Evolutionary conservation across 35 echinoderm and acorn worm genomes (phyloP).

Genomic region (Ophiothrix spiculata): DNA sequence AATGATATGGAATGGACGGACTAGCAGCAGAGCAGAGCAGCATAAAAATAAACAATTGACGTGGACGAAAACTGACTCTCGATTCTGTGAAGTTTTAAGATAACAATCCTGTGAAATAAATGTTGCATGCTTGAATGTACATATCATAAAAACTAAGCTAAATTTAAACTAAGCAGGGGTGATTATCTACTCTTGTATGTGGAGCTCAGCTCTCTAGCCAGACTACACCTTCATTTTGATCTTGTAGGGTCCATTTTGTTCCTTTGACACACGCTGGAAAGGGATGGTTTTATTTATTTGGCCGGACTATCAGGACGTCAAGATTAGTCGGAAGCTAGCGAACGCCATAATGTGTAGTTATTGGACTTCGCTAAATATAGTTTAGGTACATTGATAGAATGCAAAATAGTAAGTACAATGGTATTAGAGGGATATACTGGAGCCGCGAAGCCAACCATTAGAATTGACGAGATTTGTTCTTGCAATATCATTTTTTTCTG

Average conservation of each 20-base stretch:
- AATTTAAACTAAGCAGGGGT: background rate
- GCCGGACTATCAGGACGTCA: too few relatives aligned
- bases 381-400: too few relatives aligned
- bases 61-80: conserved; percentile 5
- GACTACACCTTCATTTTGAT: background rate
- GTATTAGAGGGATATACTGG: too few relatives aligned
- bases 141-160: conserved; percentile 38
- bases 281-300: background rate
- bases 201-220: background rate
- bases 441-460: too few relatives aligned
- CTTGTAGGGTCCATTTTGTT: background rate
- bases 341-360: too few relatives aligned
- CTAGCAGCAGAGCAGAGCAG: too few relatives aligned
- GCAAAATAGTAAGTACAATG: too few relatives aligned
- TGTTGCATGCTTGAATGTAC: conserved; percentile 52
- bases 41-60: background rate
- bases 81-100: conserved; percentile 12
- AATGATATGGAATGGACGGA: too few relatives aligned
- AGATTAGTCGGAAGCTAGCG: too few relatives aligned
- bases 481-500: too few relatives aligned
- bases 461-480: too few relatives aligned
- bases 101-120: conserved; percentile 13
- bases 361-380: too few relatives aligned
- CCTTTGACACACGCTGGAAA: background rate
- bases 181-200: conserved; percentile 11